Evolutionary conservation across 53 echinoderm and acorn worm genomes (phyloP).

Genomic region (Hippasteria phrygiana): DNA sequence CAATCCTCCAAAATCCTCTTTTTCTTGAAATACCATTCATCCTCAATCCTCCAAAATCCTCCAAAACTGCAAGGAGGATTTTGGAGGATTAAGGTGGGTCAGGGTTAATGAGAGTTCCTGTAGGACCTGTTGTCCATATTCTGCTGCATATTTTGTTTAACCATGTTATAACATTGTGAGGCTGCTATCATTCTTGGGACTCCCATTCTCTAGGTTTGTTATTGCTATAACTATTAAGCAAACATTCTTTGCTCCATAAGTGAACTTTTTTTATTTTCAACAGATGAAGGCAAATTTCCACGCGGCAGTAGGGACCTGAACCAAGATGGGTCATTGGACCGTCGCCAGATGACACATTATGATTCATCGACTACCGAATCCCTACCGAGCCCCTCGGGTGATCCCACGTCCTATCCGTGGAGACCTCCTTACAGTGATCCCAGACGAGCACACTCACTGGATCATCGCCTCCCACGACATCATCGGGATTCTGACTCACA

Average conservation of each 20-base stretch:
- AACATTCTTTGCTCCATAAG: not conserved
- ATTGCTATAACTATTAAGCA: no score
- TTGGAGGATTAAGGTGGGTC: no score
- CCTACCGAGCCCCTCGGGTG: conserved; percentile 17
- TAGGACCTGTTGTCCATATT: no score
- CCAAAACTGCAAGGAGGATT: no score
- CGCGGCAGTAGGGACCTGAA: not conserved
- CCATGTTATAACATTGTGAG: no score
- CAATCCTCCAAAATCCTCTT: no score
- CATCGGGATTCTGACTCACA: conserved; percentile 13
- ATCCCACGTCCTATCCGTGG: conserved; percentile 4
- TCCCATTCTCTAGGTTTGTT: no score
- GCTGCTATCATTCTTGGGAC: no score
- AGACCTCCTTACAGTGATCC: not conserved
- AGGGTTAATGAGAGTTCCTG: no score
- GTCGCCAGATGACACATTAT: conserved; percentile 12
- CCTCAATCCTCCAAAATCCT: no score
- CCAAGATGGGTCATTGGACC: not conserved
- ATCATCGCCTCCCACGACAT: not conserved
- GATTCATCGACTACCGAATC: conserved; percentile 39
- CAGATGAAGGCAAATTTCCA: not conserved
- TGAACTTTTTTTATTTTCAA: not conserved
- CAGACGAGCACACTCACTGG: not conserved
- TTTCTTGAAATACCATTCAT: no score
- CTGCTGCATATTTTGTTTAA: no score